These are phyloP conservation scores for Pseudoips prasinana DNA, from an alignment of 2,888 invertebrate species.

Conservation along the genomic window DNA sequence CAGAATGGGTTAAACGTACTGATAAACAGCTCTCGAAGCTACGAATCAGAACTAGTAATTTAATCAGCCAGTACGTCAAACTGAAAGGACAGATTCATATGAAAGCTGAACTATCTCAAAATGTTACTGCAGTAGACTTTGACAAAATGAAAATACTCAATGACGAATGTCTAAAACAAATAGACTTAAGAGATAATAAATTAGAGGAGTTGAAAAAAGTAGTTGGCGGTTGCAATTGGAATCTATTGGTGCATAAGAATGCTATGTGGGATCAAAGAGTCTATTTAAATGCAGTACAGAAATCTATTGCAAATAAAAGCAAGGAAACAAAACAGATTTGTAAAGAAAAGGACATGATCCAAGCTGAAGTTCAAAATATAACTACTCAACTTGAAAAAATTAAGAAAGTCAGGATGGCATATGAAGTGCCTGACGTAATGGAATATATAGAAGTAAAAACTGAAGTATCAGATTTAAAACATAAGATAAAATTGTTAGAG, in stretches of 20 bases:
- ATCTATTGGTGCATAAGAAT: slow-evolving; percentile 80
- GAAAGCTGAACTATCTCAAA: slow-evolving; percentile 81
- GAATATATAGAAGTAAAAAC: slow-evolving; percentile 80
- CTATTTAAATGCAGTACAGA: slow-evolving; percentile 62
- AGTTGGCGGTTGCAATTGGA: slow-evolving; percentile 81
- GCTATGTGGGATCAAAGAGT: slow-evolving; percentile 75
- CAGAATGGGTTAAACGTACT: slow-evolving; percentile 81
- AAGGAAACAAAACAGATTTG: slow-evolving; percentile 62
- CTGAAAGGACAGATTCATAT: slow-evolving; percentile 77
- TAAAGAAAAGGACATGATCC: slow-evolving; percentile 57
- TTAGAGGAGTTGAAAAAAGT: slow-evolving; percentile 81
- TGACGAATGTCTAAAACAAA: slow-evolving; percentile 66
- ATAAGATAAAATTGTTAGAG: slow-evolving; percentile 56
- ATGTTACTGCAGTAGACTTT: slow-evolving; percentile 83
- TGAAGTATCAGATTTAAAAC: slow-evolving; percentile 69
- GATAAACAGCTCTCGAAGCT: slow-evolving; percentile 82
- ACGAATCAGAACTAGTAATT: slow-evolving; percentile 79
- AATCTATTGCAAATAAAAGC: slow-evolving; percentile 61
- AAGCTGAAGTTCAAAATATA: slow-evolving; percentile 60
- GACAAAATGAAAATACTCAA: slow-evolving; percentile 84
- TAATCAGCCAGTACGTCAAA: slow-evolving; percentile 78
- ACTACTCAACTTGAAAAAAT: slow-evolving; percentile 58
- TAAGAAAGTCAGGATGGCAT: slow-evolving; percentile 58
- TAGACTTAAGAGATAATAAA: slow-evolving; percentile 79
- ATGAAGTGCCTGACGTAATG: slow-evolving; percentile 80